Evolutionary conservation across 2,888 invertebrate genomes (phyloP), one percentile per base, ranked within the genome.

Genomic region (Epirrita christyi): DNA sequence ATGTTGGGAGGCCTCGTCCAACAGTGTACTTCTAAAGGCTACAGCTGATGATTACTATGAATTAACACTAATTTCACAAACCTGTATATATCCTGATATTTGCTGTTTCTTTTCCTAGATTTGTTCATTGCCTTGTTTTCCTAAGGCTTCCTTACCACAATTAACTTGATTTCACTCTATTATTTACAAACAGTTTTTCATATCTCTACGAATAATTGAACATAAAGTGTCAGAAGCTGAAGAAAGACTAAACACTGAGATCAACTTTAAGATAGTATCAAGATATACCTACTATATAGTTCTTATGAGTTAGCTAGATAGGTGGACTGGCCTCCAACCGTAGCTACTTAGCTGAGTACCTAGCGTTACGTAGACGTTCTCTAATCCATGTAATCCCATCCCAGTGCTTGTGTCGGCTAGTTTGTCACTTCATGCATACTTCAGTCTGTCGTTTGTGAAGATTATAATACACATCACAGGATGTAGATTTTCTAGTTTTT

Each of bases 51-150:
- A n/a, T n/a, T n/a, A n/a, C n/a, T n/a, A n/a, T n/a, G n/a, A n/a
- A n/a, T n/a, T n/a, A n/a, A n/a, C 21, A 21, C 21, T 21, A 21
- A 4, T 21, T 21, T 44, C 9, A 76, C 81, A 46, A 62, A 86
- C 86, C 85, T 85, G 72, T 80, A 71, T 76, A 79, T 82, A 59
- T 59, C 48, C 56, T 37, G 76, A 77, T 32, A 32, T 5, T 32
- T 32, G 9, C 73, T 67, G 75, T 63, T 72, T 74, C 61, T 66
- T 76, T 62, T 82, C 68, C 76, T 81, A 62, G 67, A 78, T 79
- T 80, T 86, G 85, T 78, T 85, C 86, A 88, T 88, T 76, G 81
- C 83, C 9, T 32, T 32, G 7, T 32, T 8, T 7, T 5, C 32
- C 9, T 9, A 32, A 32, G 1, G 7, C 9, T 32, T 6, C 32